Evolutionary conservation across 2,797 vertebrate species (phyloP).

Genomic region (Propithecus deckenii): DNA sequence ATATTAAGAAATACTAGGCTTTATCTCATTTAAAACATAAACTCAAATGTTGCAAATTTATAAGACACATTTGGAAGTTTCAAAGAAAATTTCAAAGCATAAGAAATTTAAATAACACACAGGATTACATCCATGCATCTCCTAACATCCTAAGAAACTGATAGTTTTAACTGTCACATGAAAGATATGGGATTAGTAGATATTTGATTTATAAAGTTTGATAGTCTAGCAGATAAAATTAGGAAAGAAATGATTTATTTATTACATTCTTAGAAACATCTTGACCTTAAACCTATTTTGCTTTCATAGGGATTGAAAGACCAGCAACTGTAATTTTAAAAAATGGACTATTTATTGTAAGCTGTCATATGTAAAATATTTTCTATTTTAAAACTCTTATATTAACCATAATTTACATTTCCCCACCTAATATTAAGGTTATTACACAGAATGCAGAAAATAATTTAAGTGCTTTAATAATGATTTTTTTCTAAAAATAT

Average conservation of each 20-base stretch:
- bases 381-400: neutral
- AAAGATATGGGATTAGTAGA: neutral
- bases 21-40: neutral
- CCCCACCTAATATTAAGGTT: neutral
- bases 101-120: neutral
- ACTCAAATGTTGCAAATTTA: neutral
- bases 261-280: neutral
- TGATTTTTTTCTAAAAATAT: neutral
- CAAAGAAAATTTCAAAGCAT: neutral
- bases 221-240: neutral
- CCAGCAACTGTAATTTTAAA: neutral
- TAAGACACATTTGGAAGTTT: neutral
- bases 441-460: neutral
- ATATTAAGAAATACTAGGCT: neutral
- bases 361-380: neutral
- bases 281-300: neutral
- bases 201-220: neutral
- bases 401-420: neutral
- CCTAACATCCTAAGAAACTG: neutral
- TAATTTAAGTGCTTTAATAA: neutral
- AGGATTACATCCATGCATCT: neutral
- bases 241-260: neutral
- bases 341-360: neutral
- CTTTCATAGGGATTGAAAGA: neutral
- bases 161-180: neutral